Conservation (phyloP, 2,888 invertebrate species). For the Ophraella communa region DNA sequence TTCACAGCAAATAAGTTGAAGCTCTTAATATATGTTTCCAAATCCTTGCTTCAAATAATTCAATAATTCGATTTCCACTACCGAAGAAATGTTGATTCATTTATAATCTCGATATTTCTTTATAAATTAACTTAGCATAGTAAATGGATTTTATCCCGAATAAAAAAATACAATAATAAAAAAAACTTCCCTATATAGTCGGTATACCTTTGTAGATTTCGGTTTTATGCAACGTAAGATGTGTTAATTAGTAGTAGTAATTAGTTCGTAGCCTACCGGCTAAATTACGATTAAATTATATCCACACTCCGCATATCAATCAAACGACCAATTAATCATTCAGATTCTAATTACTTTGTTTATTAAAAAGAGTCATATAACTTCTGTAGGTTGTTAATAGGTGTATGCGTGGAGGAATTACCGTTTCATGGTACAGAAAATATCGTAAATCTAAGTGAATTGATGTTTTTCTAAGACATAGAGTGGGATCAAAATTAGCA, state of each 20-base stretch:
- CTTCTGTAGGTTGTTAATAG: constrained; percentile 3
- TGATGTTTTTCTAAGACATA: too few species aligned
- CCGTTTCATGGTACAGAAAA: not conserved
- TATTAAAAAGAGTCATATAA: constrained; percentile 34
- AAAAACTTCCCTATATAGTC: too few species aligned
- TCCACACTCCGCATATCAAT: constrained; percentile 44
- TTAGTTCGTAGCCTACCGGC: constrained; percentile 43
- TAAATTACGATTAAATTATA: constrained; percentile 42
- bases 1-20: too few species aligned
- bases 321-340: constrained; percentile 40
- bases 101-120: too few species aligned
- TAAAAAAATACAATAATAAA: too few species aligned
- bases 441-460: not conserved
- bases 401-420: constrained; percentile 1
- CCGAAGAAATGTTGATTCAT: too few species aligned
- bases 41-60: too few species aligned
- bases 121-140: too few species aligned
- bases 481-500: too few species aligned
- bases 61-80: too few species aligned
- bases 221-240: constrained; percentile 43
- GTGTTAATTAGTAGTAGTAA: constrained; percentile 43
- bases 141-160: too few species aligned
- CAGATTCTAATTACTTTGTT: constrained; percentile 35
- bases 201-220: constrained; percentile 29
- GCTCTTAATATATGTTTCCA: too few species aligned